Base-by-base conservation (phyloP, 2,113 vertebrate genomes). In the Rhinogobius similis region DNA sequence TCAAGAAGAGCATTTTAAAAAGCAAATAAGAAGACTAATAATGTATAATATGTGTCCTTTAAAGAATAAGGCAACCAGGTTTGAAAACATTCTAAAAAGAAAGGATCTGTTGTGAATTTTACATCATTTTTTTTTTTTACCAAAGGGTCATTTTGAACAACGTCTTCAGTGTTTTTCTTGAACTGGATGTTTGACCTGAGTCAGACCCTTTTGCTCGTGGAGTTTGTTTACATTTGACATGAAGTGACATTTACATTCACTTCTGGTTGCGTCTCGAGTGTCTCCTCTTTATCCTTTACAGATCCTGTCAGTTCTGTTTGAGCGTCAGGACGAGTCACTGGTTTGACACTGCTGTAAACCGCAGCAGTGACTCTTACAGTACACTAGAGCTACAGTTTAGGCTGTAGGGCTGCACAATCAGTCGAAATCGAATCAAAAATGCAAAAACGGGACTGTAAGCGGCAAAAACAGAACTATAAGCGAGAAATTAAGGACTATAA, bases 221-320 rank as follows among this genome's bases (percentile, higher is more conserved):
- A 43, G 21, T 63, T 63, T 41, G 1, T 16, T 1, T 61, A n/a
- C 58, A 61, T 63, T 43, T 39, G 21, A 63, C 62, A 63, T 63
- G 39, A 23, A 41, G n/a, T 43, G 36, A 41, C 36, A 23, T 24
- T 63, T 21, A 16, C 12, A 3, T 43, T 63, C 62, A 43, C 62
- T 63, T 43, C 38, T 24, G 10, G 6, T 63, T 26, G 21, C 13
- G 39, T 63, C 38, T 63, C 11, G 10, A 6, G 38, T 24, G 8
- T 39, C 26, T 32, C 29, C 29, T 61, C 29, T 61, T 61, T 61
- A 61, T 63, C 39, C 62, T 63, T 63, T 13, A 63, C 62, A 41
- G 2, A 13, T 63, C 21, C 38, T 63, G 32, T 63, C 36, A 24
- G 61, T 24, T n/a, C 16, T 62, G 29, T 38, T 38, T 41, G 61